Evolutionary conservation across 1,140 invertebrate species (phyloP).

Genomic region (Hycleus cichorii): DNA sequence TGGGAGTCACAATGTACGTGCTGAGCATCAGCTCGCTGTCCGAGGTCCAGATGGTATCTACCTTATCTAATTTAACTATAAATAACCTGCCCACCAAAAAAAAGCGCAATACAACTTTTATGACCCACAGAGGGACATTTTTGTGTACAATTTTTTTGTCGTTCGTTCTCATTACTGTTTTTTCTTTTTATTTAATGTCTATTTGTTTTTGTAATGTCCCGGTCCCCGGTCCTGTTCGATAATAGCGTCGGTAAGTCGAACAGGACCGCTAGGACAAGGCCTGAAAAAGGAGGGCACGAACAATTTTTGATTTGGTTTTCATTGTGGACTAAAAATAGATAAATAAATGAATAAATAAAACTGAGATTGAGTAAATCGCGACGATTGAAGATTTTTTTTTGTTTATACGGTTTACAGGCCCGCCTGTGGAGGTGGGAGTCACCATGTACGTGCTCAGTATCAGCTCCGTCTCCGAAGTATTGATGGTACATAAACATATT

Average conservation of each 20-base stretch:
- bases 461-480: conserved; percentile 95
- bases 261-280: conserved; percentile 35
- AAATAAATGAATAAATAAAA: too few relatives aligned
- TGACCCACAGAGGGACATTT: too few relatives aligned
- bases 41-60: conserved; percentile 95
- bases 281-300: conserved; percentile 39
- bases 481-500: conserved; percentile 67
- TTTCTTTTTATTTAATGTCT: background rate
- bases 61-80: background rate
- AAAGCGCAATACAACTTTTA: too few relatives aligned
- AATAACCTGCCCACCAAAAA: too few relatives aligned
- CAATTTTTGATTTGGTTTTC: conserved; percentile 36
- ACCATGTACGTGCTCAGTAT: conserved; percentile 98
- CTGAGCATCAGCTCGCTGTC: conserved; percentile 97
- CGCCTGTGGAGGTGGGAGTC: conserved; percentile 91
- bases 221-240: conserved; percentile 31
- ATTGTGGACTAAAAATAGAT: background rate
- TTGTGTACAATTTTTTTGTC: conserved; percentile 2
- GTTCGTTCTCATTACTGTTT: background rate
- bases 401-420: conserved; percentile 55
- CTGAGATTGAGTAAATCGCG: background rate
- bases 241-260: conserved; percentile 23
- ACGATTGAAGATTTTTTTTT: background rate
- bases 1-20: conserved; percentile 97
- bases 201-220: conserved; percentile 16